Evolutionary conservation across 2,888 invertebrate species (phyloP), one percentile per base, ranked within the genome.

Genomic region (Sisyra nigra): DNA sequence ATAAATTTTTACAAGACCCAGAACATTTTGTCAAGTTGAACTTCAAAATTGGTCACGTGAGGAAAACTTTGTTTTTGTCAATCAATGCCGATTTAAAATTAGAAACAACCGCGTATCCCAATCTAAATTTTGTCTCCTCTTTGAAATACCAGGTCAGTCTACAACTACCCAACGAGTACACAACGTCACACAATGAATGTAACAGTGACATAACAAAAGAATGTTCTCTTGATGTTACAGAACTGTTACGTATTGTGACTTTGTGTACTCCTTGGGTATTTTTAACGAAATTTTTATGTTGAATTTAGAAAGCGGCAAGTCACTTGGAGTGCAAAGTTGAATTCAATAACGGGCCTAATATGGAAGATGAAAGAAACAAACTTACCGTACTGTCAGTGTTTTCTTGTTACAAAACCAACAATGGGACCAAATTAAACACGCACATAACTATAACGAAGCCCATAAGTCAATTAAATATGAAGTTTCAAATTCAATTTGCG

Each of bases 51-150:
- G 3, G 66, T 13, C 24, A 60, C 45, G 57, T 63, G 39, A 69
- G 67, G 3, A 72, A 69, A 18, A 70, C 68, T 14, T 57, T 76
- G 14, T 57, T 76, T 42, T 69, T 70, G 6, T 70, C 75, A 48
- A 58, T 76, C 50, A 69, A 74, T 36, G 80, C 78, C 1, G 74
- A 76, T 44, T 57, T 83, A 40, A 74, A 75, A 35, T 64, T 88
- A 50, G 71, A 75, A 45, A 80, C 83, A 9, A 76, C 83, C 0
- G 83, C 85, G 0, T 85, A 87, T 61, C 80, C 84, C 0, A 71
- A 73, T 32, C 70, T 80, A 44, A 79, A 84, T 57, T 78, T 83
- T 55, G 74, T 72, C 45, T 63, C 77, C 1, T 69, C 75, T 37
- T 53, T 72, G 19, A 75, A 71, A 48, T 76, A 78, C 64, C 66